phyloP scores from a whole-genome alignment of 2,113 vertebrate genomes.

The Microtus oregoni region DNA sequence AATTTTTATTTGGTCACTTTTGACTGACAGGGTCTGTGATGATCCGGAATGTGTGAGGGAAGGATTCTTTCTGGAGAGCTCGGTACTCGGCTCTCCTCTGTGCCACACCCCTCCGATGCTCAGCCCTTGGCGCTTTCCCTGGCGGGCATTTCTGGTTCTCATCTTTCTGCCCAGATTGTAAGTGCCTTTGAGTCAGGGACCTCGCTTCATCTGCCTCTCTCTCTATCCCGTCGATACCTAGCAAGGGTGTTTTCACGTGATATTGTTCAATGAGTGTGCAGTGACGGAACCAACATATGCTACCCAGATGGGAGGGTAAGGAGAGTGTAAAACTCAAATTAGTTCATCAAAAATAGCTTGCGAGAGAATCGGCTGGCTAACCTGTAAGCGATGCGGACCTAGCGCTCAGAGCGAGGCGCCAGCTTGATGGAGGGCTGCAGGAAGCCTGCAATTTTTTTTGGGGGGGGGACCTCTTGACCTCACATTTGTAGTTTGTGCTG shows the following conservation, averaged over 20 bases:
- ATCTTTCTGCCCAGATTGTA: constrained; percentile 46
- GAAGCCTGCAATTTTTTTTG: not conserved
- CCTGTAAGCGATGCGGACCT: not conserved
- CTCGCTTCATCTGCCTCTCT: constrained; percentile 21
- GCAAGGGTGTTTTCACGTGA: constrained; percentile 63
- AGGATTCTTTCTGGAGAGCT: constrained; percentile 4
- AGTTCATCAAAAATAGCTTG: constrained; percentile 71
- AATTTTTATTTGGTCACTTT: constrained; percentile 44
- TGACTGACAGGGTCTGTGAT: not conserved
- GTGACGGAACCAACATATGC: constrained; percentile 75
- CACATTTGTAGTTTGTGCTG: not conserved
- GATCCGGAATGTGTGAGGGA: not conserved
- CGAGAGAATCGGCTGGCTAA: constrained; percentile 58
- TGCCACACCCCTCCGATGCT: not conserved
- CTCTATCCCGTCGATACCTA: constrained; percentile 41
- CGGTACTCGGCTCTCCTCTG: not conserved
- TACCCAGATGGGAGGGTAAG: constrained; percentile 73
- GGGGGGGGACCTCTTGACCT: too few relatives aligned
- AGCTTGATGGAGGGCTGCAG: not conserved
- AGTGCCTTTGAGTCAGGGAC: not conserved
- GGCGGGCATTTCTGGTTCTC: not conserved
- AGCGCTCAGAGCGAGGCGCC: not conserved
- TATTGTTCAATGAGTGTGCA: constrained; percentile 70
- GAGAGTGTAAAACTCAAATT: constrained; percentile 77
- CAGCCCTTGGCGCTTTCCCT: not conserved